Evolutionary conservation across 2,888 invertebrate genomes (phyloP), one percentile per base, ranked within the genome.

Genomic region (Parnassius smintheus): DNA sequence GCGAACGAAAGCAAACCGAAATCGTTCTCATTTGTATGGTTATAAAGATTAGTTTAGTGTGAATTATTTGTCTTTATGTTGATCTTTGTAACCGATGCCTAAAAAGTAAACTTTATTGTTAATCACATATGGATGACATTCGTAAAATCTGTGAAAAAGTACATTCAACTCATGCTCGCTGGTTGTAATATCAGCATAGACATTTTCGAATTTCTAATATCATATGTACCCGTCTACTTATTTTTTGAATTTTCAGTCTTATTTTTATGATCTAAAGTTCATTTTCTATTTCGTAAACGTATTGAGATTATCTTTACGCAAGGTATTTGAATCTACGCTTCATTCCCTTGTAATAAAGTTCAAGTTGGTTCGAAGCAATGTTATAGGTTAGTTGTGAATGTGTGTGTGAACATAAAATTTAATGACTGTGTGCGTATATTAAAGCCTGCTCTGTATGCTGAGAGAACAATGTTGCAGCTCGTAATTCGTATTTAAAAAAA

Each of bases 371-470:
- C 55, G 51, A 56, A 22, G 35, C n/a, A 12, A 51, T 1, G 44
- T 53, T 59, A 56, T 50, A 11, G 18, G 12, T 9, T 9, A 45
- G 56, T 46, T 64, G 61, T 64, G 56, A 70, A 63, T 74, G 80
- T 76, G 72, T 75, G 75, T 66, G 76, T 70, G 69, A 70, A 76
- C 77, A 75, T 88, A 83, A 86, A 86, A 85, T 85, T 78, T 66
- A 77, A 74, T 65, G 62, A 56, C 66, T 78, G 83, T 85, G 82
- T 87, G 86, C 68, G 87, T 85, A 78, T 83, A 83, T 84, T 86
- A 84, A 85, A 88, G 78, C 81, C 81, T 77, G 77, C 78, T 75
- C 71, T 22, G 60, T 44, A 48, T 62, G 69, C 70, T 77, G 81
- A 75, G 69, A 65, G 75, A 66, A 69, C 69, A 72, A 68, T 66